Conservation (phyloP, 2,797 vertebrate genomes). For the Phaenicophaeus curvirostris region DNA sequence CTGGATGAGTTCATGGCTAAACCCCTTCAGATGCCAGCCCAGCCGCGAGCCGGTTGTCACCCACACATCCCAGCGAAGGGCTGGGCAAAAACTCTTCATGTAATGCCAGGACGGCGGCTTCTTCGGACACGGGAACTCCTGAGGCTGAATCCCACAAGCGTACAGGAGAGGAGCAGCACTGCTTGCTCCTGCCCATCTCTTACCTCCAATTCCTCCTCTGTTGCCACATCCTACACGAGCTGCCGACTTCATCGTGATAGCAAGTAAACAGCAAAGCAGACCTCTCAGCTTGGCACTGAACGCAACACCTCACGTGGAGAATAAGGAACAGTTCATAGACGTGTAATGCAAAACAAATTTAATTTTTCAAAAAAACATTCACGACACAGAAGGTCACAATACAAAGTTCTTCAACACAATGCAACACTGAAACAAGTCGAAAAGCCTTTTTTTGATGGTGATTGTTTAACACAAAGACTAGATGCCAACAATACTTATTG, state of each 20-base stretch:
- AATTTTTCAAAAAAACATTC: constrained; percentile 40
- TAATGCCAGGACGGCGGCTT: neutral
- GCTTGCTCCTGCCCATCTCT: neutral
- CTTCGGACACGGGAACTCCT: neutral
- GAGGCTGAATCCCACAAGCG: neutral
- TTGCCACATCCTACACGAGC: neutral
- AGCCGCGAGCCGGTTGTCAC: neutral
- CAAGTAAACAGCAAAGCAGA: neutral
- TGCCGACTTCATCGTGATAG: neutral
- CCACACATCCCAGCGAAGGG: accelerated
- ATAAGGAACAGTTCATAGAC: constrained; percentile 60
- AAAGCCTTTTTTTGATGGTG: constrained; percentile 13
- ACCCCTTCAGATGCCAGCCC: too few species aligned
- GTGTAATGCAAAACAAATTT: constrained; percentile 67
- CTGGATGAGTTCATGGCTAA: neutral
- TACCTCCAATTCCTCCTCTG: neutral
- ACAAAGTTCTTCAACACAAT: constrained; percentile 50
- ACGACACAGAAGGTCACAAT: constrained; percentile 39
- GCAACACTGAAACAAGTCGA: constrained; percentile 47
- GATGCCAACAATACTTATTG: neutral
- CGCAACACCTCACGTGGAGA: neutral
- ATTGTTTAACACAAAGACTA: constrained; percentile 53
- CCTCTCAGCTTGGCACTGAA: neutral
- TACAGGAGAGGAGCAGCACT: neutral
- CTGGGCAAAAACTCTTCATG: neutral